Evolutionary conservation across 2,113 vertebrate genomes (phyloP), one percentile per base, ranked within the genome.

Genomic region (Clarias macrocephalus): DNA sequence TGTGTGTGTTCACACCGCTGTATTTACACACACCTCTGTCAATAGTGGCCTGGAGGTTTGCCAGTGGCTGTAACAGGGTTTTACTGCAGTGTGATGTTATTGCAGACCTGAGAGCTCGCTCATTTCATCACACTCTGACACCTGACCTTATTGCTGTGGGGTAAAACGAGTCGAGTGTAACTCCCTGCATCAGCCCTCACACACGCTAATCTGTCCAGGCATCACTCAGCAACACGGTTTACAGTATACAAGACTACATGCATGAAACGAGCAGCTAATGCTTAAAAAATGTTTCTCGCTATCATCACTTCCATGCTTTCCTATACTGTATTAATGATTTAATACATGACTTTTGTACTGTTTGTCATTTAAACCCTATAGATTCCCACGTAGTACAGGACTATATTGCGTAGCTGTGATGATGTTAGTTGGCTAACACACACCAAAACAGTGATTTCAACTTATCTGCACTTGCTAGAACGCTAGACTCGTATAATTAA

Each of bases 41-140:
- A 6, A 68, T 54, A 72, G 85, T 68, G 66, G 66, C 66, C 72
- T 70, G 73, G 82, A 84, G 42, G 63, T 25, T 9, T 63, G 73
- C 72, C 86, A 88, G 33, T 9, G 15, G 30, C 59, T 63, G 68
- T 30, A 72, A 37, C 33, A 19, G 23, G 56, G 25, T 19, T 48
- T 21, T 87, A 84, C 84, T 66, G 80, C 85, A 3, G 48, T 77
- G 60, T 77, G 88, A 77, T 82, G 59, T 75, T 82, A 52, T 56
- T 86, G 68, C 84, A 88, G 54, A 48, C 70, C 70, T 16, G 66
- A 77, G 79, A 30, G 54, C 42, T 88, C 88, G 65, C 48, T 88
- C 87, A 76, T 82, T 59, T 63, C 15, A 79, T 80, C 83, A 68
- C 66, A 11, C 70, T 83, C 48, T 86, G 66, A 85, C 84, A 63